Evolutionary conservation across 1,140 invertebrate genomes (phyloP), one percentile per base, ranked within the genome.

Genomic region (Acyrthosiphon pisum): DNA sequence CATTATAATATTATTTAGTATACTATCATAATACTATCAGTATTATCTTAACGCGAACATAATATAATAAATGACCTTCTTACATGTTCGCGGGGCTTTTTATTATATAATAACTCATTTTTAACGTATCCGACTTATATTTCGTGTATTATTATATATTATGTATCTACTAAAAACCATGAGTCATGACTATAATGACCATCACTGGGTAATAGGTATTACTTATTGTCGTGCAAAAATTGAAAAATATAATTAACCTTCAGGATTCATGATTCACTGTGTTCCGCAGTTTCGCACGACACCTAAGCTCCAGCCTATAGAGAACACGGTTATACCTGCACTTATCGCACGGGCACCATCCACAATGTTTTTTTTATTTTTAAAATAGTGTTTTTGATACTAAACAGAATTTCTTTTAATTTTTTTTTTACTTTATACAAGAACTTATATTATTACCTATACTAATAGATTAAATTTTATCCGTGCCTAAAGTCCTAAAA

Each of bases 61-160:
- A 76, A 76, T 76, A 76, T 76, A 76, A 76, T n/a, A n/a, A 76
- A 76, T 76, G 60, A 76, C 60, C 60, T 76, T 76, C 60, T 68
- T n/a, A 30, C 30, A 76, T 30, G 60, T 76, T 76, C 30, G 4
- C 14, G 60, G 30, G 14, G 60, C n/a, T 76, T 76, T 76, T 76
- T 76, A n/a, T 76, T 76, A 76, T 35, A 20, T 76, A 76, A 76
- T 76, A 76, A 76, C n/a, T 76, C n/a, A 76, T 76, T 76, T 76
- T 76, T 76, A 76, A 76, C n/a, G 60, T 76, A n/a, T n/a, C 14
- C 60, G 6, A 76, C 60, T 76, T 35, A 76, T 76, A n/a, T 76
- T 76, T 18, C 14, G 14, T 76, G 14, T 76, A n/a, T 76, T 76
- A 76, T n/a, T 76, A 76, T 76, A n/a, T n/a, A 30, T 30, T 60